These are phyloP conservation scores for Neodiprion lecontei DNA, from an alignment of 1,140 invertebrate genomes.

Conservation along the genomic window DNA sequence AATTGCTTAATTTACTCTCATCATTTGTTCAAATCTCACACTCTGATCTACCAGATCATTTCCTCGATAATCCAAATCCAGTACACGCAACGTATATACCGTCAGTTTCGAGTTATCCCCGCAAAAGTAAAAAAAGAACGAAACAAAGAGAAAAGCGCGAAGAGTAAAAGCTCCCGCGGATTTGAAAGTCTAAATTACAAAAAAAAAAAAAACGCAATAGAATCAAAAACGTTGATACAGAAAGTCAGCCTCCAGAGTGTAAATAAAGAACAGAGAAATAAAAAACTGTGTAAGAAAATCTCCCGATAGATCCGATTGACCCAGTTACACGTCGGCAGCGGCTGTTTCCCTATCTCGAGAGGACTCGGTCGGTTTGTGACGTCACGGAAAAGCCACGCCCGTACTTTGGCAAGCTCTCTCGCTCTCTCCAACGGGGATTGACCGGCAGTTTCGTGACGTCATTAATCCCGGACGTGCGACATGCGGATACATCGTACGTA, in stretches of 20 bases:
- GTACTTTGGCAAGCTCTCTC: conserved; percentile 12
- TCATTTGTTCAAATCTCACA: no score
- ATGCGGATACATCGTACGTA: no score
- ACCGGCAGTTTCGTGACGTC: no score
- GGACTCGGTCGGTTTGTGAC: conserved; percentile 22
- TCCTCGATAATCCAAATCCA: neutral
- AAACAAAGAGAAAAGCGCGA: no score
- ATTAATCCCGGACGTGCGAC: no score
- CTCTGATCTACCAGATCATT: neutral
- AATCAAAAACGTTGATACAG: neutral
- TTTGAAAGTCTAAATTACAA: no score
- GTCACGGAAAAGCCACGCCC: conserved; percentile 33
- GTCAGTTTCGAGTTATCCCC: neutral
- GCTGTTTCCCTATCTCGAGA: conserved; percentile 8
- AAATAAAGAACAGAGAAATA: neutral
- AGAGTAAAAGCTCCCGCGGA: no score
- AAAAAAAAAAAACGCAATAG: no score
- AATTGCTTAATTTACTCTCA: no score
- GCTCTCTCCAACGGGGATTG: no score
- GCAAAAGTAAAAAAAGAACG: neutral
- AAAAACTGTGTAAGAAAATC: conserved; percentile 10
- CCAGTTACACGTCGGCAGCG: conserved; percentile 33
- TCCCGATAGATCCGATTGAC: conserved; percentile 32
- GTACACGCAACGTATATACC: neutral
- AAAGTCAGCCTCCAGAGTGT: neutral